phyloP scores from a whole-genome alignment of 2,888 invertebrate species.

The Hirtodrosophila trivittata region DNA sequence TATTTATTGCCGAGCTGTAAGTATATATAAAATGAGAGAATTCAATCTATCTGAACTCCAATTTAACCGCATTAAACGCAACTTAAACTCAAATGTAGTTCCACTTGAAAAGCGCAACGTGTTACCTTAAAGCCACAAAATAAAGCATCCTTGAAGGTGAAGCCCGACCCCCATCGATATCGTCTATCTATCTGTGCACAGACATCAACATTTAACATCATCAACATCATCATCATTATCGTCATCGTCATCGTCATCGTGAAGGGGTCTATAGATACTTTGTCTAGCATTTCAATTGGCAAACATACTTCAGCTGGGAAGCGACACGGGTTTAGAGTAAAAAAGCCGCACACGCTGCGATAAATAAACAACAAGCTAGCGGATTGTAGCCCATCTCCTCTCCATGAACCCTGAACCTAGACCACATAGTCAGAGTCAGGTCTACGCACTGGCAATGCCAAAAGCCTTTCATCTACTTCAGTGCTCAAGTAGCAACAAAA shows the following conservation, averaged over 20 bases:
- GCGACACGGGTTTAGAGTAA: slow-evolving; percentile 57
- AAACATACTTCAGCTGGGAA: slow-evolving; percentile 69
- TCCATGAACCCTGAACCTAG: slow-evolving; percentile 12
- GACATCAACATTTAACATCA: slow-evolving; percentile 38
- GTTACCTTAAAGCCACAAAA: slow-evolving; percentile 41
- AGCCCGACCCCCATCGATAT: slow-evolving; percentile 7
- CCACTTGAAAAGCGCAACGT: slow-evolving; percentile 29
- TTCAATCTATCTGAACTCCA: background rate
- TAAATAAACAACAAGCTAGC: slow-evolving; percentile 67
- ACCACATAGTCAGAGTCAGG: slow-evolving; percentile 5
- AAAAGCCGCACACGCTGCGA: slow-evolving; percentile 67
- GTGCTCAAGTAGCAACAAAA: slow-evolving; percentile 68
- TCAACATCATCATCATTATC: slow-evolving; percentile 14
- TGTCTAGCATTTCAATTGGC: slow-evolving; percentile 80
- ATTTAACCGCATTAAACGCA: slow-evolving; percentile 8
- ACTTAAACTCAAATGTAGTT: slow-evolving; percentile 5
- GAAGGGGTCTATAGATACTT: slow-evolving; percentile 64
- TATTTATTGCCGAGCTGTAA: slow-evolving; percentile 19
- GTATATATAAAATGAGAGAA: too few species aligned
- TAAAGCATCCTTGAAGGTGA: slow-evolving; percentile 19
- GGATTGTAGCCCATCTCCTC: background rate
- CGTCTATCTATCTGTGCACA: slow-evolving; percentile 37
- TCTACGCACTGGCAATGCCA: slow-evolving; percentile 43
- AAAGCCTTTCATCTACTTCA: slow-evolving; percentile 77
- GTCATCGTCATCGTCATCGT: slow-evolving; percentile 32